A percentile compares a stretch with the other conserved stretches of the same genome.
Conservation (phyloP, 2,888 invertebrate genomes). For the Odontocolon sp. region DNA sequence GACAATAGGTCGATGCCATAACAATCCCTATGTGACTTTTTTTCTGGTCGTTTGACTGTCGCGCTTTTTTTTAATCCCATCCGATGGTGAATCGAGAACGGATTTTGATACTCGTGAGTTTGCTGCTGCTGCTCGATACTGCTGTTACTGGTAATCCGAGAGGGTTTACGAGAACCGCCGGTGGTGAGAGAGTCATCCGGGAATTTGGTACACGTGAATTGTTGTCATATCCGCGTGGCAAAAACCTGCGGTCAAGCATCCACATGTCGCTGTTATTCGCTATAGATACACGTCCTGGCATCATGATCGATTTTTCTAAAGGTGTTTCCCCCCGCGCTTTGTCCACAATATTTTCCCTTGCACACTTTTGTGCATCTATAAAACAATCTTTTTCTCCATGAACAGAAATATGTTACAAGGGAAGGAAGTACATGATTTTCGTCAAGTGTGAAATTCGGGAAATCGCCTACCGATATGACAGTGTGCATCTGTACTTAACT, state of each 20-base stretch:
- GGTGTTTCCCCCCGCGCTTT: too few relatives aligned
- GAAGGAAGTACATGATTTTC: too few relatives aligned
- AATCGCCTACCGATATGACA: too few relatives aligned
- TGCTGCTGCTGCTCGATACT: neutral
- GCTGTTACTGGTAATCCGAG: neutral
- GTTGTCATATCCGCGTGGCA: constrained; percentile 34
- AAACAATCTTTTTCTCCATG: too few relatives aligned
- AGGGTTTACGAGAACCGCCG: constrained; percentile 25
- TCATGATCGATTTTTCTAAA: neutral
- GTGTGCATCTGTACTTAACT: too few relatives aligned
- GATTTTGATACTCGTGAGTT: constrained; percentile 7
- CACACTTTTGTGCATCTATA: too few relatives aligned
- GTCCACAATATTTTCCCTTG: too few relatives aligned
- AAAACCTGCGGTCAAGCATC: constrained; percentile 45
- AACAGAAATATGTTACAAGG: too few relatives aligned
- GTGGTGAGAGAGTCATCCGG: constrained; percentile 6
- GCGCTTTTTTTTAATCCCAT: constrained; percentile 24
- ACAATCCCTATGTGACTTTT: neutral
- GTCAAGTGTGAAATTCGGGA: too few relatives aligned
- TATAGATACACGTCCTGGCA: neutral
- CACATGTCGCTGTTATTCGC: constrained; percentile 11
- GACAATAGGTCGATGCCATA: neutral
- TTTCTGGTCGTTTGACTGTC: neutral
- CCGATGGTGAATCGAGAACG: constrained; percentile 21
- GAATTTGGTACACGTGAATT: constrained; percentile 47